Conservation (phyloP, 2,888 invertebrate genomes). For the Monopis laevigella region DNA sequence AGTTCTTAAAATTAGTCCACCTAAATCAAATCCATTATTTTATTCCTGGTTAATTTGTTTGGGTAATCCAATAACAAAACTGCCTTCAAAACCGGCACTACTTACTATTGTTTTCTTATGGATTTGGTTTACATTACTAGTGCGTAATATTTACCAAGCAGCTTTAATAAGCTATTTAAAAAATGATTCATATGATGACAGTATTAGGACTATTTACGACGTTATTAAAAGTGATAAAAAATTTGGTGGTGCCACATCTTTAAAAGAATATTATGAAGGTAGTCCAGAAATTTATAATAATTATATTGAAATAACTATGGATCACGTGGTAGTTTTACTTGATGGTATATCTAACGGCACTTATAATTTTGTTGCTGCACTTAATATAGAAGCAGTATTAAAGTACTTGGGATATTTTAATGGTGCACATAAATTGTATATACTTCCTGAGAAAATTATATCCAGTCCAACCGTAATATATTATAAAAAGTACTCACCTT, state of each 20-base stretch:
- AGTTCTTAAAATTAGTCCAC: background rate
- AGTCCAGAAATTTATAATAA: background rate
- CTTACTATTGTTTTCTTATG: background rate
- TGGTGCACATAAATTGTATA: background rate
- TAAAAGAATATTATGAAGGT: background rate
- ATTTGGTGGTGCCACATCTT: background rate
- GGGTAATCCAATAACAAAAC: background rate
- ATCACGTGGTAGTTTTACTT: background rate
- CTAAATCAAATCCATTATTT: constrained; percentile 1
- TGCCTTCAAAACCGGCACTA: constrained; percentile 1
- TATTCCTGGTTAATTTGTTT: background rate
- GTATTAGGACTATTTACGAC: background rate
- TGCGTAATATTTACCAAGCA: background rate
- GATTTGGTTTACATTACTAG: constrained; percentile 2
- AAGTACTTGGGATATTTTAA: background rate
- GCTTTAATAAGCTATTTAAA: constrained; percentile 3
- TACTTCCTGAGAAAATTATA: background rate
- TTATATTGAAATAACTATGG: background rate
- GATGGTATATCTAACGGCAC: background rate
- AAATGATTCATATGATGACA: background rate
- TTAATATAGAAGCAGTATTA: background rate
- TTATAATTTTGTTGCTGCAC: background rate
- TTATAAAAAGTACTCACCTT: background rate
- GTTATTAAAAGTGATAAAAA: background rate
- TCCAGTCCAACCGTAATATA: background rate